Conservation (phyloP, 2,113 vertebrate species). For the Ceratotherium simum region DNA sequence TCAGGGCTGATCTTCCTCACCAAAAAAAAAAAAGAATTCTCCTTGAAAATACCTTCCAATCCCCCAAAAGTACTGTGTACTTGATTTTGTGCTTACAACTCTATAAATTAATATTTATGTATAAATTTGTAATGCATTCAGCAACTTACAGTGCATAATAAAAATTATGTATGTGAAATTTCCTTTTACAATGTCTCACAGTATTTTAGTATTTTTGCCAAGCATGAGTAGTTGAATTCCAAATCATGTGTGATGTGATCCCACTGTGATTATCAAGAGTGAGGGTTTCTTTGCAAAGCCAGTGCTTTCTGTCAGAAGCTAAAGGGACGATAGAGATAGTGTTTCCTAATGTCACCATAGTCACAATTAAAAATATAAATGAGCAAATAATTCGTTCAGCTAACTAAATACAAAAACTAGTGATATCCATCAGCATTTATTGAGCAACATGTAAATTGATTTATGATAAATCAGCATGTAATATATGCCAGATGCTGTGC, state of each 20-base stretch:
- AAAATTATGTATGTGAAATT: neutral
- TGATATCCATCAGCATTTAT: neutral
- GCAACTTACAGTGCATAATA: neutral
- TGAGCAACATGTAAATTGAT: neutral
- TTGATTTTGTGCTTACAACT: neutral
- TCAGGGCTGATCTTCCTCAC: too few relatives aligned
- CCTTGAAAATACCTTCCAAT: neutral
- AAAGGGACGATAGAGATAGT: neutral
- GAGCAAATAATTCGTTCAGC: neutral
- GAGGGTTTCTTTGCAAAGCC: neutral
- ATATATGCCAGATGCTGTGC: neutral
- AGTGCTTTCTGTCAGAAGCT: neutral
- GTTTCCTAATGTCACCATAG: neutral
- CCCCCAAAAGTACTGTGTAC: neutral
- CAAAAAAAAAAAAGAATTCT: neutral
- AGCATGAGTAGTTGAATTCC: neutral
- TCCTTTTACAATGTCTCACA: neutral
- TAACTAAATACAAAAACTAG: neutral
- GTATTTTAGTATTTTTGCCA: constrained; percentile 30
- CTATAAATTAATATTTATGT: neutral
- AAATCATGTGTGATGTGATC: neutral
- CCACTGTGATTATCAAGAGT: neutral
- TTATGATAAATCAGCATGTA: neutral
- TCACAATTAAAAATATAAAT: constrained; percentile 21
- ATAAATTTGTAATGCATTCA: neutral